These are phyloP conservation scores for Meteorus colon DNA, from an alignment of 2,888 invertebrate genomes.

Conservation along the genomic window DNA sequence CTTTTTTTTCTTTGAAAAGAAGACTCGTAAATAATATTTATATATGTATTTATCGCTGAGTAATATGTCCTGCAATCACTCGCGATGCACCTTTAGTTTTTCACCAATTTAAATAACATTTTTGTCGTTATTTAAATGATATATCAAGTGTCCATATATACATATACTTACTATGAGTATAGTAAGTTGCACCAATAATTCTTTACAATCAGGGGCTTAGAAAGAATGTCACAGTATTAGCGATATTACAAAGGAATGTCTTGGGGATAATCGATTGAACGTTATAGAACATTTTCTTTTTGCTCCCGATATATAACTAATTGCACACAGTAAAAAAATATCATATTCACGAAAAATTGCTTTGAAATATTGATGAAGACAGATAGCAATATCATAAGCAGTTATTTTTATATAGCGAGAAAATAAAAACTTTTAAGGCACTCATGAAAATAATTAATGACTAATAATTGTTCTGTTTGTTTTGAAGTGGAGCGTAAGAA, in stretches of 20 bases:
- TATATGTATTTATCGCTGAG: slow-evolving; percentile 13
- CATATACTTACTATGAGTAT: background rate
- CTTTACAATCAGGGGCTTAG: slow-evolving; percentile 60
- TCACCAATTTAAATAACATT: slow-evolving; percentile 6
- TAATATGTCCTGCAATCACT: slow-evolving; percentile 42
- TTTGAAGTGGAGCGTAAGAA: slow-evolving; percentile 21
- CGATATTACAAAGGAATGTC: slow-evolving; percentile 70
- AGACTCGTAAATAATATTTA: slow-evolving; percentile 7
- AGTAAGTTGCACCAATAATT: background rate
- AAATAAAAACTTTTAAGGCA: slow-evolving; percentile 20
- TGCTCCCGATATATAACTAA: slow-evolving; percentile 57
- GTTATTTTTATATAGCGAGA: background rate
- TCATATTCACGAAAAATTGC: background rate
- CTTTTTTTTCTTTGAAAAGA: background rate
- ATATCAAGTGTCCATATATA: background rate
- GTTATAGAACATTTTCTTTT: slow-evolving; percentile 48
- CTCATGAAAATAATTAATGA: slow-evolving; percentile 22
- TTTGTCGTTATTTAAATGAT: background rate
- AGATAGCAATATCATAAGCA: slow-evolving; percentile 16
- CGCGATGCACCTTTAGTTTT: slow-evolving; percentile 23
- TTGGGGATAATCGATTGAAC: slow-evolving; percentile 47
- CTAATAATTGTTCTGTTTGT: slow-evolving; percentile 6
- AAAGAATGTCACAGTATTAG: slow-evolving; percentile 70
- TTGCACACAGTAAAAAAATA: slow-evolving; percentile 4
- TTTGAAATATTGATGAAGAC: background rate